Evolutionary conservation across 1,140 invertebrate species (phyloP), one percentile per base, ranked within the genome.

Genomic region (Zaprionus inermis): DNA sequence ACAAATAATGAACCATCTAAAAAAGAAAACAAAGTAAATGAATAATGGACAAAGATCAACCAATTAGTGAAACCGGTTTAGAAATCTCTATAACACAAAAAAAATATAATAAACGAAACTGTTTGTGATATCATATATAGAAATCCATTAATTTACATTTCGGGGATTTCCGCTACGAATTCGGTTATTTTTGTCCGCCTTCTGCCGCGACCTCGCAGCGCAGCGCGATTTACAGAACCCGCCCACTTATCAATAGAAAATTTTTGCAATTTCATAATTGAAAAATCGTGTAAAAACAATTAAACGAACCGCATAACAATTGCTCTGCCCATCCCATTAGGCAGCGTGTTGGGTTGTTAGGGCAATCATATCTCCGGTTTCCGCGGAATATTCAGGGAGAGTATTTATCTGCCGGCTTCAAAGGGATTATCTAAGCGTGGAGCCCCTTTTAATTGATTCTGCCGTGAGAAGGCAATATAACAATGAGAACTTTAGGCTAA

Each of bases 111-210:
- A 32, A 41, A 44, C n/a, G 38, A 44, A 44, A 44, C n/a, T 6
- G 38, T 44, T 16, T 32, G 63, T 30, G 54, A 30, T 77, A 69
- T 78, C 49, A 77, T 79, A 78, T 77, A 78, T 77, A 70, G 66
- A 69, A 63, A 88, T 80, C 63, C 59, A 88, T 88, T 88, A 83
- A 89, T 88, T 88, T 89, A 83, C 83, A 88, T 88, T 88, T 89
- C 32, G 83, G 83, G 83, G 64, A 72, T 88, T 85, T 85, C 81
- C 81, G 79, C 58, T 74, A 63, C 60, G 69, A 58, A 79, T 82
- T 66, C 34, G 46, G 44, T 58, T 70, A 34, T 41, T 63, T 68
- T 68, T 5, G 32, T 38, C 10, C 34, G 10, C 24, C 18, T 44
- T n/a, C 20, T 11, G 10, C 14, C 34, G 24, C 38, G 30, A 20